Percentiles rank a stretch among this genome's conserved stretches.
These are phyloP conservation scores for Sigmodon hispidus DNA, from an alignment of 2,113 vertebrate genomes.

Conservation along the genomic window DNA sequence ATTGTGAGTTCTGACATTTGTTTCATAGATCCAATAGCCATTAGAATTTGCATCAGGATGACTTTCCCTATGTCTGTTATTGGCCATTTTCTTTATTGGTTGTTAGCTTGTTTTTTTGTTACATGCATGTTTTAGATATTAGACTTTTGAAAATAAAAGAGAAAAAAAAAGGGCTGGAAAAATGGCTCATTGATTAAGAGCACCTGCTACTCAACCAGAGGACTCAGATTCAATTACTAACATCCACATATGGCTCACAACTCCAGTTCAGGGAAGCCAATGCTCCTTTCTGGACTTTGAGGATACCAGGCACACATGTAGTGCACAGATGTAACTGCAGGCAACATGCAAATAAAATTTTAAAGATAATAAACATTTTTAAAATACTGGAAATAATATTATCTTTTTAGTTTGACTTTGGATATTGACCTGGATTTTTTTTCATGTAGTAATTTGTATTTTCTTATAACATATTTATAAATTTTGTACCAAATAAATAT, in stretches of 20 bases:
- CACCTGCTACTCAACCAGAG: not conserved
- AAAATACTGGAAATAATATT: not conserved
- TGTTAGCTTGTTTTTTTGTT: not conserved
- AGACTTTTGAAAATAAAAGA: not conserved
- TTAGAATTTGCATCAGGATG: not conserved
- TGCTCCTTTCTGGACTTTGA: not conserved
- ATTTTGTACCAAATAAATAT: not conserved
- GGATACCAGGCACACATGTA: not conserved
- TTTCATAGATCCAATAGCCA: slow-evolving; percentile 11
- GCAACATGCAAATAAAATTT: not conserved
- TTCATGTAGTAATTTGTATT: slow-evolving; percentile 18
- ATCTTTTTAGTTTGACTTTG: slow-evolving; percentile 36
- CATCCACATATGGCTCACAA: not conserved
- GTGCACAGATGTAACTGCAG: not conserved
- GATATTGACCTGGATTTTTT: not conserved
- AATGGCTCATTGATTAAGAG: not conserved
- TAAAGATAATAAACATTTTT: not conserved
- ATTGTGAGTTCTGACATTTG: not conserved
- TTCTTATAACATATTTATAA: slow-evolving; percentile 40
- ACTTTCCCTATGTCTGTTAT: not conserved
- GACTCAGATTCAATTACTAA: not conserved
- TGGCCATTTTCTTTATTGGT: slow-evolving; percentile 12
- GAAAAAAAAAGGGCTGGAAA: not conserved
- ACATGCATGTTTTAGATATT: slow-evolving; percentile 11
- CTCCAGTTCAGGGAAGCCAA: not conserved